These are phyloP conservation scores for Ptychadena robeensis DNA, from an alignment of 2,797 vertebrate species.

Conservation along the genomic window DNA sequence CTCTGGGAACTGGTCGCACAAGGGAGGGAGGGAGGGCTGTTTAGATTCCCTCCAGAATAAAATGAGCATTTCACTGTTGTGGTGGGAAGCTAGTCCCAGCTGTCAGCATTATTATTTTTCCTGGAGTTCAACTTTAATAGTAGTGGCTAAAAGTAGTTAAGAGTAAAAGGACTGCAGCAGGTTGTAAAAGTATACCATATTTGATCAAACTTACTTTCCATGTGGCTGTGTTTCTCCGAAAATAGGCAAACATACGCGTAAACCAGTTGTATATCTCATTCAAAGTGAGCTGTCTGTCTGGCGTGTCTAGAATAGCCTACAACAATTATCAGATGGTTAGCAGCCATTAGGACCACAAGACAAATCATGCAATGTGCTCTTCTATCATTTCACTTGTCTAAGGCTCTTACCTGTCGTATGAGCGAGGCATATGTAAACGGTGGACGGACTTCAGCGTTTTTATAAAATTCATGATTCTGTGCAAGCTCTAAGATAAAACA, in stretches of 20 bases:
- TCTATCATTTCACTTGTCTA: background rate
- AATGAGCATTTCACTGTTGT: too few relatives aligned
- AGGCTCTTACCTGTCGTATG: constrained; percentile 91
- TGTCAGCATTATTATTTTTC: too few relatives aligned
- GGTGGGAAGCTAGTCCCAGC: too few relatives aligned
- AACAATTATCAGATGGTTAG: background rate
- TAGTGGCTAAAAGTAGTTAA: too few relatives aligned
- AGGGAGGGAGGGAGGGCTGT: too few relatives aligned
- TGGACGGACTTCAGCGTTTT: constrained; percentile 96
- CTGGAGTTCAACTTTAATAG: too few relatives aligned
- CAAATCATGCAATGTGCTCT: too few relatives aligned
- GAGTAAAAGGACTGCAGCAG: too few relatives aligned
- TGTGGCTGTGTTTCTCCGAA: constrained; percentile 98
- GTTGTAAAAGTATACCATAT: background rate
- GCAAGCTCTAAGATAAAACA: constrained; percentile 86
- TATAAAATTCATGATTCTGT: constrained; percentile 99
- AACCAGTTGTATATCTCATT: constrained; percentile 99
- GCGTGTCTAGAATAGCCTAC: constrained; percentile 97
- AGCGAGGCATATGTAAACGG: constrained; percentile 98
- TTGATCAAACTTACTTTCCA: constrained; percentile 87
- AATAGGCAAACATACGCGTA: constrained; percentile 98
- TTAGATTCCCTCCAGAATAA: too few relatives aligned
- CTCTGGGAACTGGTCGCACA: too few relatives aligned
- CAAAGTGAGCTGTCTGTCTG: constrained; percentile 96
- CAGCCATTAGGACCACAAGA: background rate